Percentiles rank a stretch among this genome's conserved stretches.
Conservation (phyloP, 2,888 invertebrate genomes). For the Cotesia congregata region DNA sequence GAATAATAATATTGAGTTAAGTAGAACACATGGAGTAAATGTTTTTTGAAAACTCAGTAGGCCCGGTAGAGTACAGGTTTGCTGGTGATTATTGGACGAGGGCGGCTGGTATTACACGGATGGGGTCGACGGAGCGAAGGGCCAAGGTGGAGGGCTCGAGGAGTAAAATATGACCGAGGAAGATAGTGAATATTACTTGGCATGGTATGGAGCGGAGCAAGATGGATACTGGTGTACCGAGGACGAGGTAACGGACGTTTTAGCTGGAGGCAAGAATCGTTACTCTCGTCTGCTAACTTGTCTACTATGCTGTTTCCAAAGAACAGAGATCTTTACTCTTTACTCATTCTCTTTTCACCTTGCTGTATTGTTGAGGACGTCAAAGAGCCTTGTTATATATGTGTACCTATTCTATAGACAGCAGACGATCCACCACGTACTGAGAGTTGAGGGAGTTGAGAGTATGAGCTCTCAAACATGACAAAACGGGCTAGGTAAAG, state of each 20-base stretch:
- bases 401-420: constrained; percentile 9
- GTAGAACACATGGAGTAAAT: constrained; percentile 37
- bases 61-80: constrained; percentile 22
- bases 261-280: constrained; percentile 56
- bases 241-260: constrained; percentile 28
- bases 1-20: neutral
- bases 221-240: neutral
- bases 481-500: neutral
- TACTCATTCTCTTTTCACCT: constrained; percentile 27
- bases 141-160: constrained; percentile 25
- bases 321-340: constrained; percentile 40
- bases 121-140: constrained; percentile 18
- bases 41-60: constrained; percentile 48
- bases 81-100: constrained; percentile 35
- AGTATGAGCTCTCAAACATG: neutral
- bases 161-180: constrained; percentile 31
- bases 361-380: constrained; percentile 24
- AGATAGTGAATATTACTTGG: constrained; percentile 18
- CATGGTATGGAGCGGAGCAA: constrained; percentile 13
- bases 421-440: neutral
- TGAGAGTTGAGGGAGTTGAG: neutral
- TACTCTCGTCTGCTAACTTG: constrained; percentile 64
- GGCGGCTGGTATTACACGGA: constrained; percentile 35
- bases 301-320: constrained; percentile 48
- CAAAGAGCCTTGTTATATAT: constrained; percentile 12